Evolutionary conservation across 2,888 invertebrate species (phyloP), one percentile per base, ranked within the genome.

Genomic region (Vandiemenella viatica): DNA sequence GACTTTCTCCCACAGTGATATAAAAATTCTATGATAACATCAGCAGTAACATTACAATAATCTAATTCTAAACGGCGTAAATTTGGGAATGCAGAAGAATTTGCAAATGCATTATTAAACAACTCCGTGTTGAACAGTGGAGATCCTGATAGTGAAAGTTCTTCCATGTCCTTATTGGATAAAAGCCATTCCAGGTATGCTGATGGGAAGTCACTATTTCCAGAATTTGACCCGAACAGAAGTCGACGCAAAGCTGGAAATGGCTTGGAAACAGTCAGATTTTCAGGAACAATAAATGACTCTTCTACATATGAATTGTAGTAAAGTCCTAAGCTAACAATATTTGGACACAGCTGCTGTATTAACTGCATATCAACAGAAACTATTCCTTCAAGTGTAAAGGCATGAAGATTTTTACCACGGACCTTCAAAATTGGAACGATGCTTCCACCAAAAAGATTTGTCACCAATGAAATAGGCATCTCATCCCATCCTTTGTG

Each of bases 1-100:
- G 54, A 52, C 37, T 51, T 52, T 4, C 54, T 40, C 5, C 54
- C 54, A 43, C 53, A 54, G 43, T 48, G 51, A 44, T 46, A 43
- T 8, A 56, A 49, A 40, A 56, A 55, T 37, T 48, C 51, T 40
- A 49, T 50, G 7, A 56, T 53, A 8, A 55, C 48, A 19, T 56
- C 53, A 18, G 53, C 49, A 13, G 53, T 48, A 23, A 56, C 48
- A 45, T 55, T 56, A 26, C 56, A 56, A 37, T 56, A 55, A 37
- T 54, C 56, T 10, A 56, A 41, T 42, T 56, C 56, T 7, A 56
- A 41, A 18, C 52, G 52, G 15, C 52, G 47, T n/a, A 55, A 43
- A 17, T 46, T 26, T n/a, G 51, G 54, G 32, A 55, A 56, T 22
- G 50, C 50, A 15, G 41, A 40, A 7, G 53, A 46, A 16, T 53